Conservation (phyloP, 1,140 invertebrate species). For the Maniola jurtina region DNA sequence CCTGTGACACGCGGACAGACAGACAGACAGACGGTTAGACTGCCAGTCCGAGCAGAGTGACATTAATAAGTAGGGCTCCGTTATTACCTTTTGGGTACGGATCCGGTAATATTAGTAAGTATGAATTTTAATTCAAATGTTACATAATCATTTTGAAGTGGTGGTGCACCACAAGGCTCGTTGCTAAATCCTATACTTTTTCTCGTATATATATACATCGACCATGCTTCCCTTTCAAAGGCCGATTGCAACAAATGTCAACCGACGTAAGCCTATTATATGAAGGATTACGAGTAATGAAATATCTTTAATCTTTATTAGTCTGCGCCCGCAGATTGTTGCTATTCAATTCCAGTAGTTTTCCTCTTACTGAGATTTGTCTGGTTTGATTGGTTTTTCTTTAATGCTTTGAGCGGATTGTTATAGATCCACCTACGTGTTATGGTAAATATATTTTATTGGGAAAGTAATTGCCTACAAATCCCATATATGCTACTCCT, state of each 20-base stretch:
- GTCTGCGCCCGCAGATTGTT: conserved; percentile 50
- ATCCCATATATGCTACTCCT: no score
- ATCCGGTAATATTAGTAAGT: no score
- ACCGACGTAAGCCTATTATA: conserved; percentile 67
- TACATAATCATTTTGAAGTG: background rate
- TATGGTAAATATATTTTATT: background rate
- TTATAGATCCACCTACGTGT: background rate
- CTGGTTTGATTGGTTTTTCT: conserved; percentile 43
- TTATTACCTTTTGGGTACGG: no score
- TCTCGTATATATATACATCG: conserved; percentile 24
- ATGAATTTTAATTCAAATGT: background rate
- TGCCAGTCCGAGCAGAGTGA: no score
- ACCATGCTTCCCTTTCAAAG: conserved; percentile 26
- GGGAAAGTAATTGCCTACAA: no score
- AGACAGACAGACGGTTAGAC: no score
- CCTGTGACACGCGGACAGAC: no score
- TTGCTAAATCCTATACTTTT: conserved; percentile 33
- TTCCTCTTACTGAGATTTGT: conserved; percentile 41
- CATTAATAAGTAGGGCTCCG: no score
- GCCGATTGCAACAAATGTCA: conserved; percentile 70
- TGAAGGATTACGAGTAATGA: conserved; percentile 71
- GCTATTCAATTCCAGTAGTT: conserved; percentile 50
- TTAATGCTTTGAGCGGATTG: conserved; percentile 20
- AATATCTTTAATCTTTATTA: conserved; percentile 77
- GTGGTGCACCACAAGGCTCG: conserved; percentile 33